Percentiles rank a stretch among this genome's conserved stretches.
These are phyloP conservation scores for Fregetta grallaria DNA, from an alignment of 2,113 vertebrate genomes.

Conservation along the genomic window DNA sequence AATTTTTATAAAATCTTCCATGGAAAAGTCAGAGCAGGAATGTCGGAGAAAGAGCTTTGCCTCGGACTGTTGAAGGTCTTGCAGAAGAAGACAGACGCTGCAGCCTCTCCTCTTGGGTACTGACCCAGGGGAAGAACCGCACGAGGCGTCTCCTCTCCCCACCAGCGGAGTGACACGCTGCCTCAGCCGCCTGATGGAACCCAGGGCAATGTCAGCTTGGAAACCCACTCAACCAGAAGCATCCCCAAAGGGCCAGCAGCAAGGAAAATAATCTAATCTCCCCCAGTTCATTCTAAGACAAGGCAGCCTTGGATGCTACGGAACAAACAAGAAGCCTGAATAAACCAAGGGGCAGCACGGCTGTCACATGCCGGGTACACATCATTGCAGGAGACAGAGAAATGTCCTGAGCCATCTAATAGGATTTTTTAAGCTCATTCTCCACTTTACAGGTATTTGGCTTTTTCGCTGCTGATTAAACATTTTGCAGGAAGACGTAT, in stretches of 20 bases:
- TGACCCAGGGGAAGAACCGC: not conserved
- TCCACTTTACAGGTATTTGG: not conserved
- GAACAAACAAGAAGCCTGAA: not conserved
- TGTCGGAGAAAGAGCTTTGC: not conserved
- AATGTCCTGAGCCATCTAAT: not conserved
- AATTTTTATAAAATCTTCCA: not conserved
- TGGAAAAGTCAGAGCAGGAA: not conserved
- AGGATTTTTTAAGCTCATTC: not conserved
- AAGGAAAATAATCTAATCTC: not conserved
- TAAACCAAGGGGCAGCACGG: not conserved
- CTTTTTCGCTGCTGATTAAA: not conserved
- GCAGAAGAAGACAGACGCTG: fast-evolving
- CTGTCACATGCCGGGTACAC: fast-evolving
- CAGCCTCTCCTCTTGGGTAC: not conserved
- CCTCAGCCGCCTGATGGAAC: not conserved
- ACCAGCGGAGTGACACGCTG: not conserved
- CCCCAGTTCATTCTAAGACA: not conserved
- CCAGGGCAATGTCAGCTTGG: not conserved
- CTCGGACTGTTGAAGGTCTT: not conserved
- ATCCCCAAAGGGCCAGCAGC: not conserved
- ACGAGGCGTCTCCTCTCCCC: not conserved
- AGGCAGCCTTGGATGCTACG: not conserved
- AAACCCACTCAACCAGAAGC: not conserved
- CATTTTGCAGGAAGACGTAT: not conserved
- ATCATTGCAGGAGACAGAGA: not conserved